A percentile compares a stretch with the other conserved stretches of the same genome.
Conservation (phyloP, 2,113 vertebrate species). For the Oncorhynchus nerka region DNA sequence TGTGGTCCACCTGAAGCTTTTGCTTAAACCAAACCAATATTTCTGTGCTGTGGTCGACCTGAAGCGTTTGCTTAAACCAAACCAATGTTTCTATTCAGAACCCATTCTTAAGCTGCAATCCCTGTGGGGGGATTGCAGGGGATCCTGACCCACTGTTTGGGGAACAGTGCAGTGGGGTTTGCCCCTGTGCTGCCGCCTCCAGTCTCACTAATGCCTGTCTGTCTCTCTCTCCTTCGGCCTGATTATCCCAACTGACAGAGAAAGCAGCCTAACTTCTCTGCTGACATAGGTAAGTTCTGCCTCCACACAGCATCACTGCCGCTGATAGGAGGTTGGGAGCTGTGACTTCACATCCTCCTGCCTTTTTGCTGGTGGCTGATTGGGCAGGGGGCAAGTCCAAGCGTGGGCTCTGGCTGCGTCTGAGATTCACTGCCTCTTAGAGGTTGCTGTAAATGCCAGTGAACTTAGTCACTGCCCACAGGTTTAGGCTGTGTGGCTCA, state of each 20-base stretch:
- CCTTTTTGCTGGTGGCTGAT: slow-evolving; percentile 15
- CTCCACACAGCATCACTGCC: slow-evolving; percentile 24
- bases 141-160: slow-evolving; percentile 10
- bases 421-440: slow-evolving; percentile 24
- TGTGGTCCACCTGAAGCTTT: background rate
- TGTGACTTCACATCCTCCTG: slow-evolving; percentile 24
- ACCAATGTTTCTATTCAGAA: background rate
- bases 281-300: slow-evolving; percentile 77
- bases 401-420: background rate
- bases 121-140: background rate
- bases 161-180: slow-evolving; percentile 53
- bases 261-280: slow-evolving; percentile 67
- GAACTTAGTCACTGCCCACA: slow-evolving; percentile 15
- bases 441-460: slow-evolving; percentile 24
- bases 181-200: slow-evolving; percentile 54
- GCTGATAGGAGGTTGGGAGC: slow-evolving; percentile 18
- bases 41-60: background rate
- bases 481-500: slow-evolving; percentile 29
- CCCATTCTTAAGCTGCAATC: background rate
- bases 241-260: slow-evolving; percentile 76
- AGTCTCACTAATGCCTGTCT: slow-evolving; percentile 75
- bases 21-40: background rate
- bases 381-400: slow-evolving; percentile 46
- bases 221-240: slow-evolving; percentile 75
- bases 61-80: background rate